Evolutionary conservation across 2,113 vertebrate genomes (phyloP), one percentile per base, ranked within the genome.

Genomic region (Theristicus caerulescens): DNA sequence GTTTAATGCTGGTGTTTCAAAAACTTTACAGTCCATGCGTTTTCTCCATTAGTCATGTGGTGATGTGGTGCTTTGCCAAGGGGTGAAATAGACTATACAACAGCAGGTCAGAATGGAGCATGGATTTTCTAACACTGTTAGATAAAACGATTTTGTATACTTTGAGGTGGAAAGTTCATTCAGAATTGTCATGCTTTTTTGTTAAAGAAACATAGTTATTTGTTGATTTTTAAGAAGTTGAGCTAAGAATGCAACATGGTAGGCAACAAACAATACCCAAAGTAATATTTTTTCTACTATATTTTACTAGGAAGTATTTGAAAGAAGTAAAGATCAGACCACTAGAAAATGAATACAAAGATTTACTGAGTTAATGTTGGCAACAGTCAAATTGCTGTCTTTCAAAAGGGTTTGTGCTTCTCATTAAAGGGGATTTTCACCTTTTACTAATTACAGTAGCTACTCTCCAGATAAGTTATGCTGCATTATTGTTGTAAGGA

Each of bases 81-180:
- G 70, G 71, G 61, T 89, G 91, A 96, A 95, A 90, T 90, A 92
- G 90, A 54, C 78, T 90, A 16, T 66, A 86, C 34, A 55, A 91
- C 65, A 86, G 86, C 77, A 93, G 90, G 65, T 95, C 90, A 95
- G 86, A 95, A 67, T 59, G 77, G 82, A 95, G 82, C 86, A 64
- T 86, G 61, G 89, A 82, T 97, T 98, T 97, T 97, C 77, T 92
- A 95, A 92, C 82, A 69, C 31, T 71, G 51, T 94, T 96, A 96
- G 76, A 86, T 94, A 24, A 96, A 97, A 94, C 96, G 52, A 90
- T 98, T 96, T 97, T 94, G 55, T 97, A 49, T 96, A 87, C 94
- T 95, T 88, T 87, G 88, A 97, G 85, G 65, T 93, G 62, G 96
- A 96, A 97, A 93, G 79, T 96, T 97, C 59, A 89, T 94, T 97